phyloP scores from a whole-genome alignment of 64 coral and sea anemone species.

The Orbicella faveolata region DNA sequence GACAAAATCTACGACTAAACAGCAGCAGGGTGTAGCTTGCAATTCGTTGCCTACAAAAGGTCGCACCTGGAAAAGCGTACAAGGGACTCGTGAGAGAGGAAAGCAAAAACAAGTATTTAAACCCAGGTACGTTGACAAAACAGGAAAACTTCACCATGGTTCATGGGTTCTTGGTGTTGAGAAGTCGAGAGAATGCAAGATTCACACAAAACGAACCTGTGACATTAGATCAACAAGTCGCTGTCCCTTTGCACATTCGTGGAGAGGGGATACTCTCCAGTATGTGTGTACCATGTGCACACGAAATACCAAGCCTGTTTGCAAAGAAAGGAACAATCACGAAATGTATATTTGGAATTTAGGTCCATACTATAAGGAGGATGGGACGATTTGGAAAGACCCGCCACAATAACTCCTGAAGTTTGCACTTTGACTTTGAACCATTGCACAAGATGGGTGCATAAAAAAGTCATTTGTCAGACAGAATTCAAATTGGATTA shows the following conservation, averaged over 20 bases:
- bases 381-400: conserved; percentile 31
- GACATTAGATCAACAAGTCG: neutral
- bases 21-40: too few relatives aligned
- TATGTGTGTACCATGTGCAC: conserved; percentile 27
- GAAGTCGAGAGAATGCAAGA: conserved; percentile 11
- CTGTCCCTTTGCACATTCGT: conserved; percentile 35
- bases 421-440: neutral
- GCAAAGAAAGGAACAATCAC: neutral
- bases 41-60: neutral
- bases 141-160: conserved; percentile 37
- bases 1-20: neutral
- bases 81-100: neutral
- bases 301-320: neutral
- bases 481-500: too few relatives aligned
- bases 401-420: neutral
- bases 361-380: conserved; percentile 8
- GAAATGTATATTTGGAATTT: conserved; percentile 25
- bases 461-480: too few relatives aligned
- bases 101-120: neutral
- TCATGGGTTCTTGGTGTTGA: neutral
- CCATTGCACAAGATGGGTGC: too few relatives aligned
- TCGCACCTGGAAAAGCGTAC: neutral
- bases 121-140: neutral
- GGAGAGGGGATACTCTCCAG: conserved; percentile 43
- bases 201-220: neutral